Conservation (phyloP, 2,113 vertebrate genomes). For the Tympanuchus pallidicinctus region DNA sequence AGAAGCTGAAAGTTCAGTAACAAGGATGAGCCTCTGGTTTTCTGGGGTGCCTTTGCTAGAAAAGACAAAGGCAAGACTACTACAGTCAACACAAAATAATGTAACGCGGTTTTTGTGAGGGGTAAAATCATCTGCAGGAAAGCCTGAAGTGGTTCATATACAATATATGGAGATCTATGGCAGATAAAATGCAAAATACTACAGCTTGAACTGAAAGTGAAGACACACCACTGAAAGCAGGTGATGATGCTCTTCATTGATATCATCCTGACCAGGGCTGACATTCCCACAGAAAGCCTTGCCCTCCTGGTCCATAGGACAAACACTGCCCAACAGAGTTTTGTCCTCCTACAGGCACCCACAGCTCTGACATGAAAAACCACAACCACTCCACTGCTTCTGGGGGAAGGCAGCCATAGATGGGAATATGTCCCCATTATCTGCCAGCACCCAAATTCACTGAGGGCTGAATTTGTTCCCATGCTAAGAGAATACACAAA, state of each 20-base stretch:
- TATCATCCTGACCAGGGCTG: neutral
- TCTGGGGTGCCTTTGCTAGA: neutral
- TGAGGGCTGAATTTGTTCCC: neutral
- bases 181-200: neutral
- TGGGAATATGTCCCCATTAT: accelerated
- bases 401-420: neutral
- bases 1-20: neutral
- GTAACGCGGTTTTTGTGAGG: neutral
- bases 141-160: neutral
- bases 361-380: neutral
- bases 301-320: neutral
- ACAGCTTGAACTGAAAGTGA: neutral
- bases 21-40: neutral
- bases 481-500: neutral
- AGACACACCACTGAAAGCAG: neutral
- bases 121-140: neutral
- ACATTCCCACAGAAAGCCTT: neutral
- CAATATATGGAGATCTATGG: neutral
- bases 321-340: neutral
- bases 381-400: neutral
- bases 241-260: neutral
- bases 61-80: neutral
- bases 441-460: neutral
- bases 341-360: neutral
- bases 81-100: neutral